phyloP scores from a whole-genome alignment of 2,888 invertebrate species.

The Hemicrepidius hirtus region DNA sequence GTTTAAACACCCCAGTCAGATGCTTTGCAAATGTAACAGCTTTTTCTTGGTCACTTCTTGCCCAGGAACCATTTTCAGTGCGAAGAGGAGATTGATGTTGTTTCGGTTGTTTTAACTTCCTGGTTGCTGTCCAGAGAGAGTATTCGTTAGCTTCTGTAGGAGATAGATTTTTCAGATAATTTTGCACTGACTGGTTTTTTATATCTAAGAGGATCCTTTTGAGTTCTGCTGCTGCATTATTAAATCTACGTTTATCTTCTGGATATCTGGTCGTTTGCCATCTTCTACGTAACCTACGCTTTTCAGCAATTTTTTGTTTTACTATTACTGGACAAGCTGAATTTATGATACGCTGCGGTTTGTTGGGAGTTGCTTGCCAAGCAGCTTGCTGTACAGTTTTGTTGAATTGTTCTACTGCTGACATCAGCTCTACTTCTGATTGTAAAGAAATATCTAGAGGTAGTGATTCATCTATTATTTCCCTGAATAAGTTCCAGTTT shows the following conservation, averaged over 20 bases:
- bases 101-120: constrained; percentile 14
- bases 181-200: background rate
- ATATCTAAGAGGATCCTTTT: background rate
- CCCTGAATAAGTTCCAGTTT: constrained; percentile 8
- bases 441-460: constrained; percentile 7
- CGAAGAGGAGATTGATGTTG: constrained; percentile 7
- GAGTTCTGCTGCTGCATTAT: background rate
- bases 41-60: constrained; percentile 16
- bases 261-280: constrained; percentile 19
- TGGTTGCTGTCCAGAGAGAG: constrained; percentile 14
- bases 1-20: background rate
- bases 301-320: constrained; percentile 23
- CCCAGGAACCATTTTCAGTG: constrained; percentile 6
- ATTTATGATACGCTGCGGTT: constrained; percentile 17
- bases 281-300: constrained; percentile 12
- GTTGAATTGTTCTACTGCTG: constrained; percentile 12
- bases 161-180: background rate
- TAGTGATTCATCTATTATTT: constrained; percentile 17
- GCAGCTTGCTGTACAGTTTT: background rate
- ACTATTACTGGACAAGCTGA: background rate
- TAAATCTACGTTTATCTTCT: constrained; percentile 15
- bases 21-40: constrained; percentile 2
- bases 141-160: constrained; percentile 1
- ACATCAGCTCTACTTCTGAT: constrained; percentile 1
- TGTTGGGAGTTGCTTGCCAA: constrained; percentile 9